A percentile compares a stretch with the other conserved stretches of the same genome.
phyloP scores from a whole-genome alignment of 2,797 vertebrate genomes.

The Spinus olivaceus region DNA sequence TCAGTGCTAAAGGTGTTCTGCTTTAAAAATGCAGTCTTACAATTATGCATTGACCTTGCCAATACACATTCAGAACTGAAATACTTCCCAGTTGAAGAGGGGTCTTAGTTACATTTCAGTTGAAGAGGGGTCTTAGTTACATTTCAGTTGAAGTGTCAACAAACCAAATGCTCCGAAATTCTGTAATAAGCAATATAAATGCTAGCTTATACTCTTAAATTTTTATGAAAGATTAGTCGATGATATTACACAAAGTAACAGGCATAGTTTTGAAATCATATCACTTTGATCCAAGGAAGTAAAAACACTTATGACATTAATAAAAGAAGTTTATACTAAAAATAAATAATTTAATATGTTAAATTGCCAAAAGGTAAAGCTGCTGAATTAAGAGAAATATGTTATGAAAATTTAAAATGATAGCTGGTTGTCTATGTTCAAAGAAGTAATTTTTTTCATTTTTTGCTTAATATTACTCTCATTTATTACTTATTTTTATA shows the following conservation, averaged over 20 bases:
- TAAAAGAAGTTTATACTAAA: neutral
- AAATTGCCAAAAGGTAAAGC: neutral
- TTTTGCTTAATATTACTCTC: neutral
- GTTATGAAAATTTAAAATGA: neutral
- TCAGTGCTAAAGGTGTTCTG: neutral
- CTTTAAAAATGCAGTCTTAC: neutral
- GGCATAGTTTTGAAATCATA: neutral
- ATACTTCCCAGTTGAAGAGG: neutral
- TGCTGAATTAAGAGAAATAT: neutral
- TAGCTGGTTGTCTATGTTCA: neutral
- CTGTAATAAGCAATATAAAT: neutral
- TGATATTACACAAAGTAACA: neutral
- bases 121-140: neutral
- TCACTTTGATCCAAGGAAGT: neutral
- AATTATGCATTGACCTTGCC: neutral
- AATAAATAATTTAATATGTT: neutral
- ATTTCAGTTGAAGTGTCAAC: neutral
- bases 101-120: neutral
- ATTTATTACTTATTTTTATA: neutral
- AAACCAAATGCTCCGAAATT: neutral
- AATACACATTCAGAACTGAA: neutral
- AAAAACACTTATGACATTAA: neutral
- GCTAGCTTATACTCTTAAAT: neutral
- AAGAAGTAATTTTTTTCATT: neutral
- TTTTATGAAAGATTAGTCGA: neutral